Conservation (phyloP, 2,888 invertebrate species). For the Lithophane socia region DNA sequence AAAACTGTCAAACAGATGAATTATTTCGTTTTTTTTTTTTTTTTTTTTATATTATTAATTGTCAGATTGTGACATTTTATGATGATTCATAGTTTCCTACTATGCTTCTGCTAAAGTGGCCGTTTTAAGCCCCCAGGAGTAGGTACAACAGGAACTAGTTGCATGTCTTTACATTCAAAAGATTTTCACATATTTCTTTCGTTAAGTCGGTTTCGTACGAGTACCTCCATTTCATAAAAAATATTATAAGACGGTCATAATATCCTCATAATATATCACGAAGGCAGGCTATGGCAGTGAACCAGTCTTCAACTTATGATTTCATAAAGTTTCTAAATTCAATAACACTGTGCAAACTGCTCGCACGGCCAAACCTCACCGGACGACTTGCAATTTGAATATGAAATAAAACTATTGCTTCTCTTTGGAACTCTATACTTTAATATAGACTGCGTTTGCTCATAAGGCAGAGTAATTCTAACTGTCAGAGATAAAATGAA, state of each 20-base stretch:
- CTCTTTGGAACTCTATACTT: constrained; percentile 17
- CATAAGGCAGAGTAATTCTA: background rate
- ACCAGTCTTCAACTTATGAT: constrained; percentile 35
- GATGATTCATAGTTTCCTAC: too few relatives aligned
- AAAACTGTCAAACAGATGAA: too few relatives aligned
- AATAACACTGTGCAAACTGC: constrained; percentile 41
- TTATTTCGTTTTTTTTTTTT: too few relatives aligned
- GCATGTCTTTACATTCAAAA: background rate
- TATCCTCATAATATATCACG: too few relatives aligned
- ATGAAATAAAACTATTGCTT: constrained; percentile 33
- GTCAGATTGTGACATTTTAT: too few relatives aligned
- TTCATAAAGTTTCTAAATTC: constrained; percentile 53
- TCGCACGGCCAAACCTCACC: constrained; percentile 26
- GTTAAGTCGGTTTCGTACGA: background rate
- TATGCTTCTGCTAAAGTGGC: too few relatives aligned
- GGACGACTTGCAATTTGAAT: constrained; percentile 47
- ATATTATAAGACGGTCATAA: background rate
- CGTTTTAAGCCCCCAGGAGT: too few relatives aligned
- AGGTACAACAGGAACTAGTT: too few relatives aligned
- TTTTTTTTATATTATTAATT: too few relatives aligned
- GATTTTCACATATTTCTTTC: background rate
- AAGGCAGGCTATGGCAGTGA: background rate
- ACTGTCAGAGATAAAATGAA: background rate
- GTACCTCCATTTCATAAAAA: too few relatives aligned
- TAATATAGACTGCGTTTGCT: background rate